Percentiles rank a stretch among this genome's conserved stretches.
These are phyloP conservation scores for Eurystomus glaucurus DNA, from an alignment of 2,797 vertebrate genomes.

Conservation along the genomic window DNA sequence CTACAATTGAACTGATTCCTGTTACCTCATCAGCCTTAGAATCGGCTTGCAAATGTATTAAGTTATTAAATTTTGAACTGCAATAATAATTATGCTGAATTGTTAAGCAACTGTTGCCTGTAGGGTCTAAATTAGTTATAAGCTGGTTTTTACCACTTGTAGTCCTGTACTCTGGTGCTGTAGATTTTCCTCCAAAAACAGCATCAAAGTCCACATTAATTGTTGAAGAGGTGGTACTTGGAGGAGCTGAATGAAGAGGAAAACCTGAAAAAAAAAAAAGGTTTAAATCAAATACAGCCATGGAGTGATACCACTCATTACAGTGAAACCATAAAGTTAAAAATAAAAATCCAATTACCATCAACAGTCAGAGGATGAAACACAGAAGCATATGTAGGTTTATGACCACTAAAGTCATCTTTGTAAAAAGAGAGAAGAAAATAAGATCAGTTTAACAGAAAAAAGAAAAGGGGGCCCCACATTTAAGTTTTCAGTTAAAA, in stretches of 20 bases:
- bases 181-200: conserved; percentile 90
- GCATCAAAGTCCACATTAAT: conserved; percentile 94
- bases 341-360: conserved; percentile 14
- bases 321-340: neutral
- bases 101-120: neutral
- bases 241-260: conserved; percentile 82
- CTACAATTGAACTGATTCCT: neutral
- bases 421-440: conserved; percentile 31
- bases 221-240: conserved; percentile 76
- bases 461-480: neutral
- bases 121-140: neutral
- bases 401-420: conserved; percentile 63
- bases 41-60: neutral
- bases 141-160: conserved; percentile 86
- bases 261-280: conserved; percentile 58
- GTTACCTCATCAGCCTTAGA: neutral
- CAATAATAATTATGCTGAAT: neutral
- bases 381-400: conserved; percentile 32
- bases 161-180: conserved; percentile 84
- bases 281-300: neutral
- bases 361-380: conserved; percentile 62
- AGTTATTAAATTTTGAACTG: neutral
- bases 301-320: neutral
- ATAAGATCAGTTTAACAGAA: conserved; percentile 51
- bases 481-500: neutral